A percentile compares a stretch with the other conserved stretches of the same genome.
Evolutionary conservation across 2,113 vertebrate genomes (phyloP).

Genomic region (Rattus rattus): DNA sequence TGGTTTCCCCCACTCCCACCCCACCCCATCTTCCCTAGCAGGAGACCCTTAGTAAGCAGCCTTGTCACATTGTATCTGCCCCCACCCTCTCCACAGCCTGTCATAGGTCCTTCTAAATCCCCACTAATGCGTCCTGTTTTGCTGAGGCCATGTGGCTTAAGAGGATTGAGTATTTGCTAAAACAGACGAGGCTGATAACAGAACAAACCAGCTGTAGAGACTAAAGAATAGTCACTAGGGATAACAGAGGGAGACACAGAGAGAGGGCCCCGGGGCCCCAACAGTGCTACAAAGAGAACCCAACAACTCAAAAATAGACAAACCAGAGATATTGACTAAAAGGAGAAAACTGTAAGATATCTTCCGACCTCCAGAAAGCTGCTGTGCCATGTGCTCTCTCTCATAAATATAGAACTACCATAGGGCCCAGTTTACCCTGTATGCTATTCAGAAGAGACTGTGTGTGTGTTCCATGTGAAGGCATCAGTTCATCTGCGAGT

Average conservation of each 20-base stretch:
- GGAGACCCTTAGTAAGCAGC: not conserved
- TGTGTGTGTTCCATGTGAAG: not conserved
- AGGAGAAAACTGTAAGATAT: not conserved
- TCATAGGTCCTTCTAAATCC: slow-evolving; percentile 64
- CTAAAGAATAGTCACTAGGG: not conserved
- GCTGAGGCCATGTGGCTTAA: slow-evolving; percentile 69
- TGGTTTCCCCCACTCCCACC: too few relatives aligned
- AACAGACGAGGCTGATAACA: slow-evolving; percentile 10
- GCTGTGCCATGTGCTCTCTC: not conserved
- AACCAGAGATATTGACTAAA: not conserved
- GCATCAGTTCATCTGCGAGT: not conserved
- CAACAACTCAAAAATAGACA: not conserved
- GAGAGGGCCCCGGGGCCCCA: not conserved
- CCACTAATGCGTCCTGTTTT: slow-evolving; percentile 66
- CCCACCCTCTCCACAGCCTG: not conserved
- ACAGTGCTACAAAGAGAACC: too few relatives aligned
- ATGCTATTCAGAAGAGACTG: not conserved
- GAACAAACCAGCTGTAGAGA: slow-evolving; percentile 13
- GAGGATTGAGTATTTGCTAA: slow-evolving; percentile 71
- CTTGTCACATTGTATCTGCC: not conserved
- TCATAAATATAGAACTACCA: too few relatives aligned
- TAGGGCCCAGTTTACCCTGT: not conserved
- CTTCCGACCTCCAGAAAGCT: not conserved
- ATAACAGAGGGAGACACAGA: not conserved
- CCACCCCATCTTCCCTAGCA: not conserved